These are phyloP conservation scores for Peromyscus leucopus DNA, from an alignment of 2,113 vertebrate species.

Conservation along the genomic window DNA sequence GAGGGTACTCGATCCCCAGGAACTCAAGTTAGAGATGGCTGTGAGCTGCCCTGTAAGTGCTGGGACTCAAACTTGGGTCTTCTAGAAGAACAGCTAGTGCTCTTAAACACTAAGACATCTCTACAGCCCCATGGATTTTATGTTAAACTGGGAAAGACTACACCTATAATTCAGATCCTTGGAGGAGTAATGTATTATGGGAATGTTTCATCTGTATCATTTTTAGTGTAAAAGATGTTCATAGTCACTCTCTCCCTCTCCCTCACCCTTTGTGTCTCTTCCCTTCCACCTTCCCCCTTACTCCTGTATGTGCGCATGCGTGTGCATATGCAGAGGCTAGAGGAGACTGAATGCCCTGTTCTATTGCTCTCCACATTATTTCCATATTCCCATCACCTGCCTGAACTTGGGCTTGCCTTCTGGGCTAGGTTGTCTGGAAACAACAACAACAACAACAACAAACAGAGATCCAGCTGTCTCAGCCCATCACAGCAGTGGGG, in stretches of 20 bases:
- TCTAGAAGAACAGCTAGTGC: not conserved
- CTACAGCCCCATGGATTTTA: not conserved
- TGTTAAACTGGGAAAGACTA: slow-evolving; percentile 29
- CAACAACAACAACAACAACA: not conserved
- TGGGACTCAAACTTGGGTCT: not conserved
- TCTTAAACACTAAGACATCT: not conserved
- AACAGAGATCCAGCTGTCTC: not conserved
- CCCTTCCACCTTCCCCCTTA: too few species aligned
- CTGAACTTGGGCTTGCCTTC: not conserved
- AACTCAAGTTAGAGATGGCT: too few species aligned
- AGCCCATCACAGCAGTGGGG: too few species aligned
- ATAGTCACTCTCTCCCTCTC: not conserved
- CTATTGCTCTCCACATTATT: too few species aligned
- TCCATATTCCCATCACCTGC: not conserved
- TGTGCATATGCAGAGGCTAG: not conserved
- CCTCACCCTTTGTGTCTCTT: not conserved
- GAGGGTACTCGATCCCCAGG: not conserved
- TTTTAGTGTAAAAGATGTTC: slow-evolving; percentile 15
- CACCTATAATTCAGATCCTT: not conserved
- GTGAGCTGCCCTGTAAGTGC: not conserved
- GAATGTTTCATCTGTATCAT: not conserved
- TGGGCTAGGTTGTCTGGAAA: not conserved
- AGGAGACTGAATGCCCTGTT: too few species aligned
- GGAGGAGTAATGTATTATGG: not conserved
- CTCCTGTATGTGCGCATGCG: not conserved